Percentiles rank a stretch among this genome's conserved stretches.
phyloP scores from a whole-genome alignment of 2,888 invertebrate genomes.

The Choristoneura rosaceana region DNA sequence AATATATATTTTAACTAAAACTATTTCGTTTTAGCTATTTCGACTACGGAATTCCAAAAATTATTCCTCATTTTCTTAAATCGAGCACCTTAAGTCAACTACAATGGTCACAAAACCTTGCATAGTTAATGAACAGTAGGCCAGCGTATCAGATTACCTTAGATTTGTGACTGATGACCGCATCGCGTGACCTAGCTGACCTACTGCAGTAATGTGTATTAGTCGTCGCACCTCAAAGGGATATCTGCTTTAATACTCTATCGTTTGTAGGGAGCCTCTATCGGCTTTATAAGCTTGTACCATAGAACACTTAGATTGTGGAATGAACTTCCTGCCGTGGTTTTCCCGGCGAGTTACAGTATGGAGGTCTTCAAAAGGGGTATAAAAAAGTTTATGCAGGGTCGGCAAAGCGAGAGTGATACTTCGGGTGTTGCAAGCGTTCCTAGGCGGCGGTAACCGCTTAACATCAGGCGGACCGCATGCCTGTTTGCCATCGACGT shows the following conservation, averaged over 20 bases:
- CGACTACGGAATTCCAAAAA: background rate
- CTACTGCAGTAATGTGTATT: constrained; percentile 42
- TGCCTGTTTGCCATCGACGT: no score
- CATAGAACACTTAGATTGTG: no score
- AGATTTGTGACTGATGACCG: constrained; percentile 49
- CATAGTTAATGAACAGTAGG: constrained; percentile 14
- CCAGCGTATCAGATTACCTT: constrained; percentile 45
- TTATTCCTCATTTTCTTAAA: background rate
- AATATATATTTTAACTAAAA: background rate
- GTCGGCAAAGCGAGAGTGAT: no score
- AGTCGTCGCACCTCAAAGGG: constrained; percentile 32
- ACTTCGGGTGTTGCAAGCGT: no score
- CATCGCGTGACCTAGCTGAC: constrained; percentile 49
- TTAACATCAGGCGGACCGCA: no score
- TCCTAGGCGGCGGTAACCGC: no score
- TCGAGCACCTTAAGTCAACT: background rate
- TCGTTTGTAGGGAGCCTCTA: background rate
- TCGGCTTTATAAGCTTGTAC: no score
- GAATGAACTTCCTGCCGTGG: no score
- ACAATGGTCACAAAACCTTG: constrained; percentile 1
- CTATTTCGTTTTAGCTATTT: background rate
- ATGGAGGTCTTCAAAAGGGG: no score
- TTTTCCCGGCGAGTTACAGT: no score
- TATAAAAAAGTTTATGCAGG: no score
- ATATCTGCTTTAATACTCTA: background rate